A percentile compares a stretch with the other conserved stretches of the same genome.
Conservation (phyloP, 2,113 vertebrate species). For the Hiodon alosoides region DNA sequence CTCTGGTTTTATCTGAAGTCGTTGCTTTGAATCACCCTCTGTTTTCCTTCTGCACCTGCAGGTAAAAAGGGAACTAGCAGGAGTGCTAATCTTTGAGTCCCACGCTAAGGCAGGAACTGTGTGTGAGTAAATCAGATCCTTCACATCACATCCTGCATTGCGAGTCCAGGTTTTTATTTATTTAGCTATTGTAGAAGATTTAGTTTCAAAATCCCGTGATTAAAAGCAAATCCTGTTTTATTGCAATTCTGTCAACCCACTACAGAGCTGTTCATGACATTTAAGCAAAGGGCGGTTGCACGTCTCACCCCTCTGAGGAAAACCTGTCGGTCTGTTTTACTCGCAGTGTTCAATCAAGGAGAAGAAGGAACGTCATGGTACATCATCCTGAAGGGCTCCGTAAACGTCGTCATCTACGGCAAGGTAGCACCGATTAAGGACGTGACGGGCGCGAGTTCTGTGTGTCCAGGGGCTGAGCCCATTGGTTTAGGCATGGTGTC, state of each 20-base stretch:
- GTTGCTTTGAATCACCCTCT: slow-evolving; percentile 10
- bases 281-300: neutral
- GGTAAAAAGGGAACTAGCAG: slow-evolving; percentile 90
- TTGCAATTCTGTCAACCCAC: too few species aligned
- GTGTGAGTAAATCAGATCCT: slow-evolving; percentile 69
- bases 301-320: neutral
- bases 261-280: too few species aligned
- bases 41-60: slow-evolving; percentile 48
- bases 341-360: slow-evolving; percentile 96
- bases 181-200: neutral
- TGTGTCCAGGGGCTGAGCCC: neutral
- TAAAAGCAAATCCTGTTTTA: too few species aligned
- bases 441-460: neutral
- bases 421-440: slow-evolving; percentile 71
- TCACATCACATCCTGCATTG: neutral
- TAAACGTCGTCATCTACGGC: slow-evolving; percentile 97
- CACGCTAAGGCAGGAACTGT: slow-evolving; percentile 93
- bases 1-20: neutral
- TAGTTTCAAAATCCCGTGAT: too few species aligned
- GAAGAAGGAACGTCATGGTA: slow-evolving; percentile 99
- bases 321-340: slow-evolving; percentile 41
- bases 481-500: neutral
- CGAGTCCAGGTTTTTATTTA: neutral
- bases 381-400: slow-evolving; percentile 96
- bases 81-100: slow-evolving; percentile 93